These are phyloP conservation scores for Gasteruption jaculator DNA, from an alignment of 2,888 invertebrate genomes.

Conservation along the genomic window DNA sequence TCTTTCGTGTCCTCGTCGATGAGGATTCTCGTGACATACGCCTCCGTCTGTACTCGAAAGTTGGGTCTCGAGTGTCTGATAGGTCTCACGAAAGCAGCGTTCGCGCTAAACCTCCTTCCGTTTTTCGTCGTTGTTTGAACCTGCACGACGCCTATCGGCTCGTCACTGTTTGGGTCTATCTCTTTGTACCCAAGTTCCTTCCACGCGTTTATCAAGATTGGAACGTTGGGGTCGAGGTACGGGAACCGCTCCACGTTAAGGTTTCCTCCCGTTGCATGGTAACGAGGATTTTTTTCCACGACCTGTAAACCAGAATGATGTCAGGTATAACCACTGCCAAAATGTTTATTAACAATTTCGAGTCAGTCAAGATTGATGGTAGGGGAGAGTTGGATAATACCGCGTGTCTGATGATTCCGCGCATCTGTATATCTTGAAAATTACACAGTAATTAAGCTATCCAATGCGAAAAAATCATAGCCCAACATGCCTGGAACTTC, in stretches of 20 bases:
- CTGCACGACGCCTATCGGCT: constrained; percentile 61
- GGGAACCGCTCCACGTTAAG: constrained; percentile 63
- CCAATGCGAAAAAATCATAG: too few species aligned
- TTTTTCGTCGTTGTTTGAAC: constrained; percentile 61
- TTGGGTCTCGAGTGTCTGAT: constrained; percentile 55
- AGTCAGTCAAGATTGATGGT: too few species aligned
- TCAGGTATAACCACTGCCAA: too few species aligned
- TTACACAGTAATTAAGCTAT: too few species aligned
- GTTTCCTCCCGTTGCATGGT: constrained; percentile 62
- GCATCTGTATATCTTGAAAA: too few species aligned
- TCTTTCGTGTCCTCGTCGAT: constrained; percentile 52
- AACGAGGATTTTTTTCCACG: constrained; percentile 49
- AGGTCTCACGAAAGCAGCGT: constrained; percentile 65
- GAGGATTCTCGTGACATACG: constrained; percentile 53
- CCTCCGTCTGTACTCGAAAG: constrained; percentile 50
- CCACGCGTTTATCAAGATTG: constrained; percentile 59
- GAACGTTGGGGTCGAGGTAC: constrained; percentile 59
- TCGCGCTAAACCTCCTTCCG: constrained; percentile 61
- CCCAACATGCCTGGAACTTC: too few species aligned
- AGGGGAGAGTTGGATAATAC: too few species aligned
- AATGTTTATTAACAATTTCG: too few species aligned
- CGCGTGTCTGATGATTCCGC: too few species aligned
- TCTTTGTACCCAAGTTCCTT: constrained; percentile 60
- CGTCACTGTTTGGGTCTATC: constrained; percentile 58
- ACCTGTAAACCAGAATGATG: constrained; percentile 35